phyloP scores from a whole-genome alignment of 2,797 vertebrate species.

The Anolis apletophallus region DNA sequence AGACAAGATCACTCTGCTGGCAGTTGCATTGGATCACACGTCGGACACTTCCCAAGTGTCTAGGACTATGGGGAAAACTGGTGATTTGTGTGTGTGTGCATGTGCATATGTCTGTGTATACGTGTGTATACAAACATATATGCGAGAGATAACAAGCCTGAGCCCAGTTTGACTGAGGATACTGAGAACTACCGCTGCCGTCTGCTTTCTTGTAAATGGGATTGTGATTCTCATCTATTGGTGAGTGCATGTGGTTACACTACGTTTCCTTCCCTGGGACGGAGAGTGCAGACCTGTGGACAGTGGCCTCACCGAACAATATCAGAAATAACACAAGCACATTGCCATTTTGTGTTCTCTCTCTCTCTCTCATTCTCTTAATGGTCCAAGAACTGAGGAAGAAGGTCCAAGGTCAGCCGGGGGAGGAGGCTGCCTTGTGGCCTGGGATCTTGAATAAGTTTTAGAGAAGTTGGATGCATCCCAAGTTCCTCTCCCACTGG shows the following conservation, averaged over 20 bases:
- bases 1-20: too few relatives aligned
- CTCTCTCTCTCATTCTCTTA: conserved; percentile 51
- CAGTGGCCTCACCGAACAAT: conserved; percentile 71
- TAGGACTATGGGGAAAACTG: too few relatives aligned
- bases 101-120: too few relatives aligned
- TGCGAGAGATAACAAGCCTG: not conserved
- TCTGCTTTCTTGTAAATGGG: conserved; percentile 33
- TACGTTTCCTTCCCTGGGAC: conserved; percentile 37
- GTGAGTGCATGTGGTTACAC: conserved; percentile 20
- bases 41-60: too few relatives aligned
- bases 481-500: conserved; percentile 84
- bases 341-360: not conserved
- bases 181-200: accelerated
- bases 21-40: too few relatives aligned
- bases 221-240: not conserved
- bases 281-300: not conserved
- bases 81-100: too few relatives aligned
- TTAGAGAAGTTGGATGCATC: conserved; percentile 87
- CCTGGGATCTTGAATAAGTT: conserved; percentile 82
- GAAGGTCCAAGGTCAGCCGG: not conserved
- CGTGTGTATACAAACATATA: too few relatives aligned
- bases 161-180: not conserved
- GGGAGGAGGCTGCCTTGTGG: too few relatives aligned
- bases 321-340: not conserved
- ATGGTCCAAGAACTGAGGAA: conserved; percentile 70